phyloP scores from a whole-genome alignment of 2,113 vertebrate genomes.

The Dicerorhinus sumatrensis region DNA sequence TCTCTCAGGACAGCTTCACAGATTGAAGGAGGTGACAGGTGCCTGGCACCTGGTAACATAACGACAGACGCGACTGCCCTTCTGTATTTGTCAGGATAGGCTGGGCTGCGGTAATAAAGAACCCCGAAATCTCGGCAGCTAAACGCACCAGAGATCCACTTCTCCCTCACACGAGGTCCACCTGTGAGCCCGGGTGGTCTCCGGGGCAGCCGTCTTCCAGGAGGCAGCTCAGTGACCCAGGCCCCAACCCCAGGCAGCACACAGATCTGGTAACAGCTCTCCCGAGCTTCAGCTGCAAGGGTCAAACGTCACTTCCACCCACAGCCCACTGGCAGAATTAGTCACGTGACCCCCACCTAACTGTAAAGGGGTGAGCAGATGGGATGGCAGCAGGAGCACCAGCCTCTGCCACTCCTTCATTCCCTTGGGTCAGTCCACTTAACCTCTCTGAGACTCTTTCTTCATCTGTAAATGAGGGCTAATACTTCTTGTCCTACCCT shows the following conservation, averaged over 20 bases:
- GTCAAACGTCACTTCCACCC: neutral
- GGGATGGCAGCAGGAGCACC: neutral
- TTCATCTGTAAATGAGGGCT: neutral
- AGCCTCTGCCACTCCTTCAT: neutral
- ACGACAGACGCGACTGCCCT: conserved; percentile 39
- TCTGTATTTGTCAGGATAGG: neutral
- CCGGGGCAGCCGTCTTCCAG: neutral
- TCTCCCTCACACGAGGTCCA: neutral
- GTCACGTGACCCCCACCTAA: neutral
- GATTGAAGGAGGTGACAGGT: neutral
- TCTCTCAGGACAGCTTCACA: neutral
- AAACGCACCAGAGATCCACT: neutral
- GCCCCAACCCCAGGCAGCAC: neutral
- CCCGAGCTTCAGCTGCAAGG: conserved; percentile 10
- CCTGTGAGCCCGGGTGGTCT: neutral
- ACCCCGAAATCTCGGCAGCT: neutral
- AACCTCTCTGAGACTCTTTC: neutral
- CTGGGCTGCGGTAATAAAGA: neutral
- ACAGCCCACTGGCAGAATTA: neutral
- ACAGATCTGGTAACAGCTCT: neutral
- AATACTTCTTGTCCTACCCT: neutral
- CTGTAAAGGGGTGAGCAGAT: neutral
- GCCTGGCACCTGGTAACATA: neutral
- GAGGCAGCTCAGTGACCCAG: neutral
- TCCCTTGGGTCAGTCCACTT: neutral